These are phyloP conservation scores for Chloropsis hardwickii DNA, from an alignment of 2,113 vertebrate species.

Conservation along the genomic window DNA sequence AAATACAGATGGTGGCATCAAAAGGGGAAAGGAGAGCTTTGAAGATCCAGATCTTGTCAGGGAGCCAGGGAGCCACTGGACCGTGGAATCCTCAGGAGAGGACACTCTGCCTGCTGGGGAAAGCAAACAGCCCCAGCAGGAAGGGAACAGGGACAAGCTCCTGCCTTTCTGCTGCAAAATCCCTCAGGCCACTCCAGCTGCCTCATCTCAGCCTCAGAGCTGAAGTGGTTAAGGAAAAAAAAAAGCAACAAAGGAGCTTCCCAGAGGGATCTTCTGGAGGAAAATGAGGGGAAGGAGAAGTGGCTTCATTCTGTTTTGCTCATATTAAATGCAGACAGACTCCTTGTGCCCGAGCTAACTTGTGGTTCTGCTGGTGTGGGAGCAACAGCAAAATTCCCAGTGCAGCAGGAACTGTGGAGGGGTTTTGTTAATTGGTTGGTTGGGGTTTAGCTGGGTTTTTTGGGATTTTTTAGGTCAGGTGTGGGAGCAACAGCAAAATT, in stretches of 20 bases:
- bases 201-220: not conserved
- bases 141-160: not conserved
- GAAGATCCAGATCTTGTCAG: constrained; percentile 12
- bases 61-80: not conserved
- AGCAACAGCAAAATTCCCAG: not conserved
- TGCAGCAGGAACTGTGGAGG: not conserved
- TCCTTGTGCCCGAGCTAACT: not conserved
- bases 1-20: not conserved
- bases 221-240: not conserved
- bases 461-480: no score
- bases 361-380: not conserved
- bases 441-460: not conserved
- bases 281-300: not conserved
- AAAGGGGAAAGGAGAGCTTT: not conserved
- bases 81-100: not conserved
- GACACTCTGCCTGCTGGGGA: not conserved
- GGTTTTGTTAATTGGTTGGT: not conserved
- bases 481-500: not conserved
- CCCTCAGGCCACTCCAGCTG: not conserved
- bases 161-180: not conserved
- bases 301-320: not conserved
- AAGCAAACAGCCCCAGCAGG: not conserved
- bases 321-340: not conserved
- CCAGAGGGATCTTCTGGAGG: not conserved
- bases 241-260: not conserved